Conservation (phyloP, 2,888 invertebrate species). For the Gibbula magus region DNA sequence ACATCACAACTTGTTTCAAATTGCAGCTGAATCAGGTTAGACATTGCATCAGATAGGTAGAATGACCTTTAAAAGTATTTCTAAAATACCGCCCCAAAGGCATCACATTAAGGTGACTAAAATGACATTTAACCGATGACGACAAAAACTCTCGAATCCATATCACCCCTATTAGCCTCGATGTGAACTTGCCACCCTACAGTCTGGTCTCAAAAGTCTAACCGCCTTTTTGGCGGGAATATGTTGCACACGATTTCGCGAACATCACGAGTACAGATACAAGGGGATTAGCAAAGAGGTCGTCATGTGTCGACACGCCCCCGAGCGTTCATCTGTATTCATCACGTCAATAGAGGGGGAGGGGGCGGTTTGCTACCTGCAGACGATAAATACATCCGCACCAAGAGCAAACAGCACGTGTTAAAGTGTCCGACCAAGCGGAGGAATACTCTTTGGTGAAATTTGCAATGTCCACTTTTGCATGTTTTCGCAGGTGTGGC, state of each 20-base stretch:
- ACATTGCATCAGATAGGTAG: no score
- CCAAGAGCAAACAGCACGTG: neutral
- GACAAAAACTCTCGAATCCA: no score
- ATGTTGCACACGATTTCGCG: constrained; percentile 3
- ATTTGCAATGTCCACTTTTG: neutral
- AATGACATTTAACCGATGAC: no score
- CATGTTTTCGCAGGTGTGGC: constrained; percentile 17
- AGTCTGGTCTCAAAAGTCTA: no score
- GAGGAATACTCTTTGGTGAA: neutral
- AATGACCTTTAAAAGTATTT: no score
- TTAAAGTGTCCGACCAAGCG: neutral
- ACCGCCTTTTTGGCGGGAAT: neutral
- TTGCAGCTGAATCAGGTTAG: no score
- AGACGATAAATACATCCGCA: constrained; percentile 12
- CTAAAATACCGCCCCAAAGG: no score
- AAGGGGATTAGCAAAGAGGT: neutral
- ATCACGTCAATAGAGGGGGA: constrained; percentile 2
- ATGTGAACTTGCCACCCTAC: no score
- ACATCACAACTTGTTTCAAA: no score
- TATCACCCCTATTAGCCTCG: no score
- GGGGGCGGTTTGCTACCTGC: constrained; percentile 15
- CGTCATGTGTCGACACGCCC: constrained; percentile 8
- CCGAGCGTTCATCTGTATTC: constrained; percentile 8
- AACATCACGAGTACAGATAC: neutral
- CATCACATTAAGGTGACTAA: no score